A percentile compares a stretch with the other conserved stretches of the same genome.
phyloP scores from a whole-genome alignment of 2,888 invertebrate species.

The Rhingia rostrata region DNA sequence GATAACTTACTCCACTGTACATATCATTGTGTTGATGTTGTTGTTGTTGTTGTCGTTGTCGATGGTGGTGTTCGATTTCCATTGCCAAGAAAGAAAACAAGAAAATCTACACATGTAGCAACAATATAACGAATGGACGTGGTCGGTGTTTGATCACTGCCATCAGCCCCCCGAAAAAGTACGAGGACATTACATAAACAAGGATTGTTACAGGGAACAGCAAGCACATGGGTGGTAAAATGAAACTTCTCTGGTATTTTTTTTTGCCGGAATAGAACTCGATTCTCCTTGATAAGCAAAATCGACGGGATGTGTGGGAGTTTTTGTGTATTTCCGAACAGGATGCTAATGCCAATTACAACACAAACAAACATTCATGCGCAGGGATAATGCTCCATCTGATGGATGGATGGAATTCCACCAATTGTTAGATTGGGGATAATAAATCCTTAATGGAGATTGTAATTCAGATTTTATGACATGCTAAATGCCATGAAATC shows the following conservation, averaged over 20 bases:
- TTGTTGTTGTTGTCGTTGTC: slow-evolving; percentile 54
- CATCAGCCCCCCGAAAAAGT: slow-evolving; percentile 22
- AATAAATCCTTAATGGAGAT: slow-evolving; percentile 69
- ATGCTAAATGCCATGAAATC: slow-evolving; percentile 69
- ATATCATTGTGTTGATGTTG: slow-evolving; percentile 61
- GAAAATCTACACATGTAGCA: slow-evolving; percentile 68
- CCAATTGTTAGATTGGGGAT: slow-evolving; percentile 55
- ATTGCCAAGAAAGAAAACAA: slow-evolving; percentile 64
- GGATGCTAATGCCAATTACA: slow-evolving; percentile 24
- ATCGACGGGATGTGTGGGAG: slow-evolving; percentile 34
- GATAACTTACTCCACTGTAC: slow-evolving; percentile 82
- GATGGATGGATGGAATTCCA: slow-evolving; percentile 19
- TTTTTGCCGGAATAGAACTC: slow-evolving; percentile 49
- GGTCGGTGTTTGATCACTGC: slow-evolving; percentile 3
- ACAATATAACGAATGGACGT: slow-evolving; percentile 30
- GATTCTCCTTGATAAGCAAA: slow-evolving; percentile 56
- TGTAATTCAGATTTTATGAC: slow-evolving; percentile 70
- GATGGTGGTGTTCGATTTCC: slow-evolving; percentile 72
- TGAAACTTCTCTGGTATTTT: slow-evolving; percentile 28
- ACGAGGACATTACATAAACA: slow-evolving; percentile 58
- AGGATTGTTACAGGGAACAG: slow-evolving; percentile 36
- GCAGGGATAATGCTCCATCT: not conserved
- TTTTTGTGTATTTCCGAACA: slow-evolving; percentile 12
- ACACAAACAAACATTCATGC: not conserved
- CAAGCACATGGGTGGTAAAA: slow-evolving; percentile 27